A percentile compares a stretch with the other conserved stretches of the same genome.
phyloP scores from a whole-genome alignment of 1,140 invertebrate species.

The Cotesia typhae region DNA sequence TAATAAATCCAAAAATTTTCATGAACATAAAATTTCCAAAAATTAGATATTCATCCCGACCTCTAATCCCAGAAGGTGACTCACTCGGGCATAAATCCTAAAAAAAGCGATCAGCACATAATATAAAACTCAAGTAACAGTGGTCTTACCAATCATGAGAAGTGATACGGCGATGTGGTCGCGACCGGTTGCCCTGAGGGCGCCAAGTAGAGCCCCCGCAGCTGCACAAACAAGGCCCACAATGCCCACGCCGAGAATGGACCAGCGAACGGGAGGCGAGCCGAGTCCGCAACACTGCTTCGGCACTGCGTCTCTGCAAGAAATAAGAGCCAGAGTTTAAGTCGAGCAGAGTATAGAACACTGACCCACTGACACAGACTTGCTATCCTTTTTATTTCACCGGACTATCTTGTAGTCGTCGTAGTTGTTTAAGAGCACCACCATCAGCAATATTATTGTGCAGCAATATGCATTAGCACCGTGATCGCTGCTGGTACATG shows the following conservation, averaged over 20 bases:
- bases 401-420: neutral
- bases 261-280: conserved; percentile 63
- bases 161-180: conserved; percentile 63
- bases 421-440: neutral
- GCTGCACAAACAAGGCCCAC: conserved; percentile 63
- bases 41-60: no score
- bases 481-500: no score
- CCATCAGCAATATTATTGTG: no score
- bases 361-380: conserved; percentile 61
- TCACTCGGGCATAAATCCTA: neutral
- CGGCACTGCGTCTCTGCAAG: conserved; percentile 61
- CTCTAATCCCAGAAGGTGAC: no score
- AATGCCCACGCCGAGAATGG: conserved; percentile 62
- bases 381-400: conserved; percentile 10
- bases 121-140: conserved; percentile 7
- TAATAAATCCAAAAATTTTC: no score
- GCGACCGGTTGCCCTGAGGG: conserved; percentile 62
- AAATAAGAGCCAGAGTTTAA: conserved; percentile 10
- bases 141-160: conserved; percentile 62
- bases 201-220: conserved; percentile 61
- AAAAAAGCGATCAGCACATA: neutral
- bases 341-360: conserved; percentile 39
- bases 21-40: no score
- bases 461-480: no score
- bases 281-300: conserved; percentile 64